Conservation (phyloP, 2,888 invertebrate genomes). For the Sialis fuliginosa region DNA sequence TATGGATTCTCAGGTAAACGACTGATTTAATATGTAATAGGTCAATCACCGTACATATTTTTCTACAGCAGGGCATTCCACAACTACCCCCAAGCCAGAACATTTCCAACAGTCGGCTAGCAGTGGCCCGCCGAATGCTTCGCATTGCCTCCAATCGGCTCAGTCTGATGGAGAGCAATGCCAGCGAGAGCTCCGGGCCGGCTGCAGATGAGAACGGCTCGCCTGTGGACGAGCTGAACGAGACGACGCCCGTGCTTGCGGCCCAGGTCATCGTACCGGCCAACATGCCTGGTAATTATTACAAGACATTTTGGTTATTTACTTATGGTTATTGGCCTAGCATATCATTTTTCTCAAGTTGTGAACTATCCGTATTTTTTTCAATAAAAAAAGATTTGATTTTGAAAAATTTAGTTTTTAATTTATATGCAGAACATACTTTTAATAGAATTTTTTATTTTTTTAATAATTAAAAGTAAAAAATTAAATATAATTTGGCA, state of each 20-base stretch:
- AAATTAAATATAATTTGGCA: no score
- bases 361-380: no score
- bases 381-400: no score
- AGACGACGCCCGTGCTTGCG: conserved; percentile 16
- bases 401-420: no score
- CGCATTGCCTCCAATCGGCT: conserved; percentile 25
- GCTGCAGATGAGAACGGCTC: conserved; percentile 14
- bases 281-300: neutral
- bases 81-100: conserved; percentile 30
- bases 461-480: no score
- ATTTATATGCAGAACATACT: no score
- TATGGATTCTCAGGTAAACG: conserved; percentile 19
- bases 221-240: conserved; percentile 14
- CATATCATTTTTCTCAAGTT: no score
- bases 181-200: conserved; percentile 12
- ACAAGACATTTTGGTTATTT: no score
- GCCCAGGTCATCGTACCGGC: conserved; percentile 11
- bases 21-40: neutral
- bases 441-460: no score
- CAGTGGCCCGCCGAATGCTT: conserved; percentile 31
- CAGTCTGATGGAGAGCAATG: conserved; percentile 26
- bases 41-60: neutral
- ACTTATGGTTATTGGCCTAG: no score
- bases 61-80: conserved; percentile 22
- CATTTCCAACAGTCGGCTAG: conserved; percentile 30